These are phyloP conservation scores for Onychostruthus taczanowskii DNA, from an alignment of 2,113 vertebrate species.

Conservation along the genomic window DNA sequence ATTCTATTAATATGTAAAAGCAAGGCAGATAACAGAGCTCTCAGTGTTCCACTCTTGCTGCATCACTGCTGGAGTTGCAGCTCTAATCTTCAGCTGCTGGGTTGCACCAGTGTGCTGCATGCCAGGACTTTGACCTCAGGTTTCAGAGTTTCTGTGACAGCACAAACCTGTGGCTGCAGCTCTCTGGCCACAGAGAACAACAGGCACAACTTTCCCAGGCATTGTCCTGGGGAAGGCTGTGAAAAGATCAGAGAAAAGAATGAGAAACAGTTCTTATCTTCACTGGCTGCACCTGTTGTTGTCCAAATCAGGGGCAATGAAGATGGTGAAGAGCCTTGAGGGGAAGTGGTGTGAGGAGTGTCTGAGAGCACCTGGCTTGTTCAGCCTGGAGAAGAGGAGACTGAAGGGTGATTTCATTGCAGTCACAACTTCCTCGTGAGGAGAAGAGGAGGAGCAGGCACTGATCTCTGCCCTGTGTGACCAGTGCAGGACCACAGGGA, in stretches of 20 bases:
- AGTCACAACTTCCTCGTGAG: fast-evolving
- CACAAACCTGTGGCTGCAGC: not conserved
- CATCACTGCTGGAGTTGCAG: not conserved
- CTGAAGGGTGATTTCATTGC: not conserved
- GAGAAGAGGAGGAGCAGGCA: not conserved
- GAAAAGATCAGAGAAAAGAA: not conserved
- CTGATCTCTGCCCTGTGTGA: not conserved
- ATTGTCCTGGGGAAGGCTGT: not conserved
- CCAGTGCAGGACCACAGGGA: not conserved
- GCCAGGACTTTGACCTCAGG: not conserved
- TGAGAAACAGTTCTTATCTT: not conserved
- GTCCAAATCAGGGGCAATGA: too few relatives aligned
- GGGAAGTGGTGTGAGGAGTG: fast-evolving
- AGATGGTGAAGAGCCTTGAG: too few relatives aligned
- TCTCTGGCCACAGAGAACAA: too few relatives aligned
- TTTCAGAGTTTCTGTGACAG: not conserved
- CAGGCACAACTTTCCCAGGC: too few relatives aligned
- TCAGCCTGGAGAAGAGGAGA: not conserved
- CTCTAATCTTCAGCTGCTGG: not conserved
- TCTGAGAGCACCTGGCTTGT: not conserved
- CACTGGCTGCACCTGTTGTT: not conserved
- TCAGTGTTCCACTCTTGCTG: not conserved
- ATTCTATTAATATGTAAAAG: not conserved
- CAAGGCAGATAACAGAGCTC: not conserved
- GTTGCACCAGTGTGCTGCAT: fast-evolving